Evolutionary conservation across 1,140 invertebrate genomes (phyloP), one percentile per base, ranked within the genome.

Genomic region (Nilaparvata lugens): DNA sequence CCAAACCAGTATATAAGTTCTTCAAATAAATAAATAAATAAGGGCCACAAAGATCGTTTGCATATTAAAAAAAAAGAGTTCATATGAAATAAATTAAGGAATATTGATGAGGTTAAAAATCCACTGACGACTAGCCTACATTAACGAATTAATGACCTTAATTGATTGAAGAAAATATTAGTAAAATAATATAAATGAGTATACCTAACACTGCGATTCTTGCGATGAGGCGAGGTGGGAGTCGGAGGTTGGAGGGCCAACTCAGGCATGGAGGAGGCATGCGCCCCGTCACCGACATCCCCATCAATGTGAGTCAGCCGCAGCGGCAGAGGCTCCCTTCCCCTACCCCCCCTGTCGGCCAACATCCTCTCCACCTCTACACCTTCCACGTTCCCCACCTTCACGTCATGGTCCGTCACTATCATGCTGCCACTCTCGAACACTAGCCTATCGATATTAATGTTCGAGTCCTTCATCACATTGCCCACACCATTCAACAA

Each of bases 261-360:
- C 71, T 86, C 83, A 18, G 83, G 83, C 82, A 85, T 82, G 13
- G 82, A 84, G n/a, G 80, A 78, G n/a, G 80, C 78, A 61, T 81
- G 80, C n/a, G 62, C 66, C 28, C 65, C 60, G 11, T 58, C 58
- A n/a, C 56, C 70, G 56, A 66, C 61, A 57, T 69, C 70, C 52
- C 65, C 73, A 58, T 79, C 60, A 18, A 78, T 62, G 57, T 78
- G 76, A 1, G 76, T 75, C 25, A 80, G 65, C 63, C 79, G 79
- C 16, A 85, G 65, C 9, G 25, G 25, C 2, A 83, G 81, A 61
- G 85, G 81, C 63, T 78, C 72, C 53, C 81, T 68, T 64, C 82
- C 81, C 61, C 79, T 72, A 0, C 78, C 77, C 56, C 78, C 76
- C 40, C 62, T 42, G 18, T 63, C 52, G 31, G 57, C 56, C 65